Conservation (phyloP, 2,888 invertebrate species). For the Sisyra nigra region DNA sequence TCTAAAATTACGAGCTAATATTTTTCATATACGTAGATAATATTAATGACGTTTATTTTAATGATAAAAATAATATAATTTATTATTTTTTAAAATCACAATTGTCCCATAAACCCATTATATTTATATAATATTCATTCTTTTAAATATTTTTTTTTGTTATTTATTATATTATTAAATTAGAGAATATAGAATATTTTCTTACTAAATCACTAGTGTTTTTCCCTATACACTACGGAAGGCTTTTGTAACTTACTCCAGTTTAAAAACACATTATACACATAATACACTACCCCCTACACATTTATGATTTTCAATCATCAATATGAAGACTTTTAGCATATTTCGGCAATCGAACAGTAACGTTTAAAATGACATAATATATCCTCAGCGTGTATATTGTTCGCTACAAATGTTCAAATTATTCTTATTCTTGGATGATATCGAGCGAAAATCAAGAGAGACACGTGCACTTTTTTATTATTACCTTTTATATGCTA, state of each 20-base stretch:
- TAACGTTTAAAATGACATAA: background rate
- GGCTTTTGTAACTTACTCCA: slow-evolving; percentile 7
- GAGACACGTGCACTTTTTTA: slow-evolving; percentile 2
- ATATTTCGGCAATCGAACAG: background rate
- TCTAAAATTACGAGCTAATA: too few relatives aligned
- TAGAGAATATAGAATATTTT: slow-evolving; percentile 1
- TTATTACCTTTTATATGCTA: background rate
- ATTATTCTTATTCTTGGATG: background rate
- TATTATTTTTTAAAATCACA: slow-evolving; percentile 3
- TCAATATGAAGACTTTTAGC: too few relatives aligned
- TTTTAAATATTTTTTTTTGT: slow-evolving; percentile 2
- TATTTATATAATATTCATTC: background rate
- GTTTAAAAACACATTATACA: slow-evolving; percentile 1
- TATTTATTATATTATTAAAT: slow-evolving; percentile 1
- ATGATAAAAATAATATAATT: too few relatives aligned
- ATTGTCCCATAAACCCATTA: slow-evolving; percentile 4
- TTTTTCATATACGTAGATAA: too few relatives aligned
- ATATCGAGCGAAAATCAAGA: background rate
- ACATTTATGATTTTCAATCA: too few relatives aligned
- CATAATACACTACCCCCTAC: too few relatives aligned
- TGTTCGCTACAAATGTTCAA: background rate
- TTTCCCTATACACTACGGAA: slow-evolving; percentile 6
- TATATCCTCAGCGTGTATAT: background rate
- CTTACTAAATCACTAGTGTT: slow-evolving; percentile 1
- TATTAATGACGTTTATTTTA: too few relatives aligned